Conservation (phyloP, 2,113 vertebrate species). For the Forbesichthys agassizii region DNA sequence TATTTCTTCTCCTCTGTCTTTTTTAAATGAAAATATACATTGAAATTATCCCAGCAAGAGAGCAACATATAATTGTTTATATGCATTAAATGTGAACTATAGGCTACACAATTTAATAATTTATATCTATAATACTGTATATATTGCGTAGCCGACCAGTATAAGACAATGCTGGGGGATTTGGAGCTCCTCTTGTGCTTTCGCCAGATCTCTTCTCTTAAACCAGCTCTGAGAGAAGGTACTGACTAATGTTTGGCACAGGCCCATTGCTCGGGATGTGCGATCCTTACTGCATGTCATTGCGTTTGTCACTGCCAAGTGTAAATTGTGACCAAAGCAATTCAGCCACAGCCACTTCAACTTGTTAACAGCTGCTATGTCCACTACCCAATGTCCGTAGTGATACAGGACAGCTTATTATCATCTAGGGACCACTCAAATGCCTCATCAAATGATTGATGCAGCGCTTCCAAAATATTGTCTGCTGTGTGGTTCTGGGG, state of each 20-base stretch:
- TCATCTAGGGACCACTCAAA: constrained; percentile 28
- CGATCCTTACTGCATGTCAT: constrained; percentile 13
- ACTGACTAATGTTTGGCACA: constrained; percentile 1
- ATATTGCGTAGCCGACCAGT: constrained; percentile 22
- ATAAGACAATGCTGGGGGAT: neutral
- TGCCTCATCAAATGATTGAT: neutral
- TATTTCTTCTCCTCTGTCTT: neutral
- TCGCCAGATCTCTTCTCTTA: constrained; percentile 5
- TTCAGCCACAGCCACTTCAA: constrained; percentile 29
- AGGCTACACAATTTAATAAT: neutral
- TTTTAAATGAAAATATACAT: too few species aligned
- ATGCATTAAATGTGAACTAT: neutral
- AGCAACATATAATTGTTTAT: neutral
- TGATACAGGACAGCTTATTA: neutral
- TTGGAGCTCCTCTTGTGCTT: constrained; percentile 1
- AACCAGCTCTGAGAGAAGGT: constrained; percentile 22
- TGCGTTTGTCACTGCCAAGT: constrained; percentile 22
- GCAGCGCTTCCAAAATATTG: too few species aligned
- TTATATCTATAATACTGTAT: constrained; percentile 11
- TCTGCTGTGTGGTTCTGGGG: too few species aligned
- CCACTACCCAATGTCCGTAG: neutral
- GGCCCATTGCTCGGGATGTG: neutral
- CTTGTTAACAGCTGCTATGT: constrained; percentile 15
- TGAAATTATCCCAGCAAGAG: too few species aligned
- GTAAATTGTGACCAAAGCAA: constrained; percentile 32